Evolutionary conservation across 1,140 invertebrate species (phyloP).

Genomic region (Drosophila paulistorum): DNA sequence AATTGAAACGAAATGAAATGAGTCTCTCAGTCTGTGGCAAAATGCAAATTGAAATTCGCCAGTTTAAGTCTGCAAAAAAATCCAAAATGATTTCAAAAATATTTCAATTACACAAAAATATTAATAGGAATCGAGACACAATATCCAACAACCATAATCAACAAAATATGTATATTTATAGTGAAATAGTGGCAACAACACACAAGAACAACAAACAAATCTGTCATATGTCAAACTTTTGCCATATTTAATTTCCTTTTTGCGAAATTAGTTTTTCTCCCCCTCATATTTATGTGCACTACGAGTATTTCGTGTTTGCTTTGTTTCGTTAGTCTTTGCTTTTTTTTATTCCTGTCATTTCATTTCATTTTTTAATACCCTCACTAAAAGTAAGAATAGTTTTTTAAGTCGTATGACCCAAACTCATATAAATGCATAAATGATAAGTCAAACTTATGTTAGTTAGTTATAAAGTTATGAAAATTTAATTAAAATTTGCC

Average conservation of each 20-base stretch:
- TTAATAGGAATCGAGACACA: conserved; percentile 69
- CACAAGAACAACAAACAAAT: conserved; percentile 55
- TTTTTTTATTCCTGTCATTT: conserved; percentile 26
- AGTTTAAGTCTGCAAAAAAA: conserved; percentile 48
- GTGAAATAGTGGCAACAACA: conserved; percentile 15
- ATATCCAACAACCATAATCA: neutral
- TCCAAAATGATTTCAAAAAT: conserved; percentile 39
- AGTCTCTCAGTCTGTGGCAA: conserved; percentile 12
- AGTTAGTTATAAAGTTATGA: too few species aligned
- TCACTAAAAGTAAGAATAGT: neutral
- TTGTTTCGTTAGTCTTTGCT: conserved; percentile 1
- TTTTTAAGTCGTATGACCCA: too few species aligned
- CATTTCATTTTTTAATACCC: conserved; percentile 24
- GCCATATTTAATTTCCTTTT: conserved; percentile 81
- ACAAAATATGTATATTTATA: neutral
- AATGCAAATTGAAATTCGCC: conserved; percentile 38
- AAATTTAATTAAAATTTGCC: too few species aligned
- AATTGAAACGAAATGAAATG: conserved; percentile 53
- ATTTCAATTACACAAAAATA: conserved; percentile 70
- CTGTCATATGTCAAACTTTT: conserved; percentile 77
- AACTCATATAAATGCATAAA: too few species aligned
- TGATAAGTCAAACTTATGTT: too few species aligned
- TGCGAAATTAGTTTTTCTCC: conserved; percentile 77
- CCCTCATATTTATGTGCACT: conserved; percentile 66
- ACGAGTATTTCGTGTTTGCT: conserved; percentile 45